A percentile compares a stretch with the other conserved stretches of the same genome.
Evolutionary conservation across 2,797 vertebrate species (phyloP).

Genomic region (Synaphobranchus kaupii): DNA sequence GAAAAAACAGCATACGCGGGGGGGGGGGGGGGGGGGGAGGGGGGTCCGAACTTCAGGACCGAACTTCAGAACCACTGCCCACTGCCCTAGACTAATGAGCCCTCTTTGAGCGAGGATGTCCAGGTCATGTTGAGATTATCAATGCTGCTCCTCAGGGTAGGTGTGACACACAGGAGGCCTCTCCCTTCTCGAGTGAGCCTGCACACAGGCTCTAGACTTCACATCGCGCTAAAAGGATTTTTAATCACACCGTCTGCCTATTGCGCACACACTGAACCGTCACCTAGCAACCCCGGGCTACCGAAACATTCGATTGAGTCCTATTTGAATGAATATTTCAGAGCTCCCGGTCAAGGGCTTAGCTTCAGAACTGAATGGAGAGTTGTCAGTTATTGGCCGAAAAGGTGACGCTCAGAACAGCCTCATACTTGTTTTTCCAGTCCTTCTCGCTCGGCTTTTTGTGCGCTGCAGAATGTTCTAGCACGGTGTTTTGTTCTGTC

Average conservation of each 20-base stretch:
- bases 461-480: not conserved
- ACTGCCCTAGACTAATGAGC: too few relatives aligned
- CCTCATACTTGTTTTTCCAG: not conserved
- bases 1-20: too few relatives aligned
- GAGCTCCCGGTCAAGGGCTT: not conserved
- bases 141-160: not conserved
- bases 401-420: not conserved
- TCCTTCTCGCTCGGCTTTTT: not conserved
- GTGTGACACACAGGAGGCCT: not conserved
- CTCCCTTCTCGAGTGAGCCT: not conserved
- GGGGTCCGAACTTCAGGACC: too few relatives aligned
- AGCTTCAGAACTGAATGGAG: not conserved
- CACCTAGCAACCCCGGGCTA: constrained; percentile 34
- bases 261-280: constrained; percentile 22
- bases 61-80: too few relatives aligned
- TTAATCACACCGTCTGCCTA: not conserved
- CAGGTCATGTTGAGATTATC: not conserved
- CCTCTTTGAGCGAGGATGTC: too few relatives aligned
- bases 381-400: not conserved
- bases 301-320: not conserved
- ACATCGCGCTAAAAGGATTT: not conserved
- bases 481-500: not conserved
- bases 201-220: not conserved
- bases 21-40: too few relatives aligned
- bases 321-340: constrained; percentile 17